phyloP scores from a whole-genome alignment of 1,140 invertebrate genomes.

The Ips typographus region DNA sequence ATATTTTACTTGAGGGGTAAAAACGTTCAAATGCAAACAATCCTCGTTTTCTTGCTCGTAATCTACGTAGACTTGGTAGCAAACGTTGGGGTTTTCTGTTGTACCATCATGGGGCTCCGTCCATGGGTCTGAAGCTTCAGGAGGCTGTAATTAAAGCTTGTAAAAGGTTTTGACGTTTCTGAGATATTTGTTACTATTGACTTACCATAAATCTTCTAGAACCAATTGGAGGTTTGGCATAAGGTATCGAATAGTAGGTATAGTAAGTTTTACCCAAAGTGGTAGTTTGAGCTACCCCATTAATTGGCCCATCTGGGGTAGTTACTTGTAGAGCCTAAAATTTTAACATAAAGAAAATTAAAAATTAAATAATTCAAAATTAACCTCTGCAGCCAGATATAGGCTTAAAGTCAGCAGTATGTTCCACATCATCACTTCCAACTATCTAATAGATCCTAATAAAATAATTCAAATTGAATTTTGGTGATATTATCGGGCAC shows the following conservation, averaged over 20 bases:
- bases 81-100: constrained; percentile 10
- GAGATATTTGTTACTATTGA: not conserved
- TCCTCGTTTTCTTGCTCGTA: constrained; percentile 20
- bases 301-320: constrained; percentile 27
- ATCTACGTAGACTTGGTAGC: constrained; percentile 17
- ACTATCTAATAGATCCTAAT: too few relatives aligned
- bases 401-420: too few relatives aligned
- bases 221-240: constrained; percentile 23
- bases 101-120: constrained; percentile 18
- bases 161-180: not conserved
- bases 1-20: constrained; percentile 19
- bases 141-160: constrained; percentile 5
- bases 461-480: too few relatives aligned
- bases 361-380: not conserved
- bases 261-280: constrained; percentile 17
- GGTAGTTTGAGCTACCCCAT: not conserved
- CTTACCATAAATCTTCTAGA: constrained; percentile 4
- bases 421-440: too few relatives aligned
- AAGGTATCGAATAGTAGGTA: constrained; percentile 23
- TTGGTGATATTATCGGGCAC: too few relatives aligned
- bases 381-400: not conserved
- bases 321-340: constrained; percentile 18
- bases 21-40: constrained; percentile 23
- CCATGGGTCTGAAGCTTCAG: constrained; percentile 20
- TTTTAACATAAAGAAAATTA: not conserved